These are phyloP conservation scores for Dermochelys coriacea DNA, from an alignment of 2,797 vertebrate genomes.

Conservation along the genomic window DNA sequence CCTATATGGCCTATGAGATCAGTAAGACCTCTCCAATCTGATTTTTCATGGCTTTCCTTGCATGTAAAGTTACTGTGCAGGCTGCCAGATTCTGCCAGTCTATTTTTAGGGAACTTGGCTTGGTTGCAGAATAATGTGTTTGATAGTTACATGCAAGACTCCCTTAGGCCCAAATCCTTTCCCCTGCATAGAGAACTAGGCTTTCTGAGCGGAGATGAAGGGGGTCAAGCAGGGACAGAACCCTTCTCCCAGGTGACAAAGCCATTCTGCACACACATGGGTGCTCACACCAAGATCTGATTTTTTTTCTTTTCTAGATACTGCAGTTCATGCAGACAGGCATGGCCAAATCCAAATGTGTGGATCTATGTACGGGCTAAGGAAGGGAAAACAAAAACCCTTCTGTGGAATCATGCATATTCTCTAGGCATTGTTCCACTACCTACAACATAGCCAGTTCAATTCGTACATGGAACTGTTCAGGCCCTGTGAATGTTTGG, in stretches of 20 bases:
- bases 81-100: neutral
- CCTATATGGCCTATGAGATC: neutral
- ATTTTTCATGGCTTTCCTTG: neutral
- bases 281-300: conserved; percentile 12
- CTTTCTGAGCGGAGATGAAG: neutral
- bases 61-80: neutral
- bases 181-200: neutral
- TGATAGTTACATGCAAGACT: neutral
- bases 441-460: neutral
- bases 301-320: conserved; percentile 24
- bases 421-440: neutral
- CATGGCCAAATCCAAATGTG: neutral
- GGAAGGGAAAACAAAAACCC: neutral
- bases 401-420: neutral
- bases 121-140: neutral
- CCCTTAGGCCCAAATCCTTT: neutral
- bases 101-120: neutral
- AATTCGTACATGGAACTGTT: neutral
- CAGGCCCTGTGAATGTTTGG: neutral
- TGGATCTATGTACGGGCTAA: neutral
- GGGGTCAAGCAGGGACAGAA: neutral
- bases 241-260: neutral
- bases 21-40: neutral
- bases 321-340: neutral
- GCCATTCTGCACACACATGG: neutral